These are phyloP conservation scores for Pantherophis guttatus DNA, from an alignment of 2,113 vertebrate genomes.

Conservation along the genomic window DNA sequence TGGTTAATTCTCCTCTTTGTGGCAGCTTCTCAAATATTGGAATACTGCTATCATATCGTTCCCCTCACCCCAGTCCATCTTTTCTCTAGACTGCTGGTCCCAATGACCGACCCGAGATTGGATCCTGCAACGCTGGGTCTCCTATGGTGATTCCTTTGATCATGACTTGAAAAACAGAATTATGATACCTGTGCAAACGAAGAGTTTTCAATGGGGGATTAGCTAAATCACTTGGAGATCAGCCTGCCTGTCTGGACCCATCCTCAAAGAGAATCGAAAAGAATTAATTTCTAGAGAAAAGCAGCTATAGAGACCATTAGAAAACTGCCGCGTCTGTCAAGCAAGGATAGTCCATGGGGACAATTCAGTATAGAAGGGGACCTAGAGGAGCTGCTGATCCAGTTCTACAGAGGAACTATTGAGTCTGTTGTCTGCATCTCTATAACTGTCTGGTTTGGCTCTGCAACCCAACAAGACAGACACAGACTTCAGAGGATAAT, in stretches of 20 bases:
- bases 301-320: not conserved
- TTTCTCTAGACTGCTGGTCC: not conserved
- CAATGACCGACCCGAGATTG: not conserved
- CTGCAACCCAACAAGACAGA: too few relatives aligned
- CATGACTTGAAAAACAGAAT: not conserved
- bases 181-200: not conserved
- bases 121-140: not conserved
- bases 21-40: too few relatives aligned
- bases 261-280: not conserved
- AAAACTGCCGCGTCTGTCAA: not conserved
- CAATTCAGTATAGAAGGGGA: not conserved
- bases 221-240: not conserved
- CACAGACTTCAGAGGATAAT: too few relatives aligned
- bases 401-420: too few relatives aligned
- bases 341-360: not conserved
- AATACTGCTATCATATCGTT: too few relatives aligned
- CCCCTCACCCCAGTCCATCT: too few relatives aligned
- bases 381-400: not conserved
- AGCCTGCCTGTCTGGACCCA: not conserved
- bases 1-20: too few relatives aligned
- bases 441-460: too few relatives aligned
- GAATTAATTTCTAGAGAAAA: not conserved
- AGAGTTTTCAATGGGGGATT: not conserved
- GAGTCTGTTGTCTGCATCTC: too few relatives aligned
- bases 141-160: not conserved